phyloP scores from a whole-genome alignment of 2,113 vertebrate species.

The Lanius collurio region DNA sequence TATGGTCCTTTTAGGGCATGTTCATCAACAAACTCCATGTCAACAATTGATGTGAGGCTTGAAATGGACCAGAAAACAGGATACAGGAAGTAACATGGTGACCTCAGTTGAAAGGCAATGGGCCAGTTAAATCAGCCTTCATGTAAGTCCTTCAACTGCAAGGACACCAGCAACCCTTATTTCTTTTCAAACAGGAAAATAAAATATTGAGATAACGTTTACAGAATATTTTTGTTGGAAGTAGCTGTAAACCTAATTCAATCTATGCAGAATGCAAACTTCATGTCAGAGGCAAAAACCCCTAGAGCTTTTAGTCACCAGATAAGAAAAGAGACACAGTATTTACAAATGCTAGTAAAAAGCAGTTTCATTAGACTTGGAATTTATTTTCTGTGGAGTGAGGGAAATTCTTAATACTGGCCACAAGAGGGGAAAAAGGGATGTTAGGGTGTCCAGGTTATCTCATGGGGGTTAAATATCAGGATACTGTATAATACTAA shows the following conservation, averaged over 20 bases:
- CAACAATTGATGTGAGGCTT: conserved; percentile 48
- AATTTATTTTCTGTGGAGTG: background rate
- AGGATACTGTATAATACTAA: background rate
- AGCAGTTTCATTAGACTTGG: background rate
- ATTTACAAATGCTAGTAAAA: background rate
- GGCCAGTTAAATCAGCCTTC: background rate
- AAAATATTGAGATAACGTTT: background rate
- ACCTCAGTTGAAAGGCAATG: conserved; percentile 9
- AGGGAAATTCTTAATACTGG: background rate
- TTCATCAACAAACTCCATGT: conserved; percentile 41
- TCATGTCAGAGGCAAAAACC: background rate
- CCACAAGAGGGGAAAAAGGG: background rate
- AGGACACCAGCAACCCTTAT: background rate
- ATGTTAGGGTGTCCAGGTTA: background rate
- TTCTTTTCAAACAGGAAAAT: background rate
- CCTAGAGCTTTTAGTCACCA: background rate
- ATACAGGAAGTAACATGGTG: conserved; percentile 28
- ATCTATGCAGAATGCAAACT: background rate
- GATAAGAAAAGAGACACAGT: background rate
- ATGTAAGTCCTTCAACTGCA: background rate
- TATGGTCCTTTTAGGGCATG: conserved; percentile 17
- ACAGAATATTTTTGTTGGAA: background rate
- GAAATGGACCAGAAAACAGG: conserved; percentile 51
- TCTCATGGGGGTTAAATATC: background rate
- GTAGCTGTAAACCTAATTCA: background rate